Conservation (phyloP, 2,888 invertebrate species). For the Parapristionchus giblindavisi region DNA sequence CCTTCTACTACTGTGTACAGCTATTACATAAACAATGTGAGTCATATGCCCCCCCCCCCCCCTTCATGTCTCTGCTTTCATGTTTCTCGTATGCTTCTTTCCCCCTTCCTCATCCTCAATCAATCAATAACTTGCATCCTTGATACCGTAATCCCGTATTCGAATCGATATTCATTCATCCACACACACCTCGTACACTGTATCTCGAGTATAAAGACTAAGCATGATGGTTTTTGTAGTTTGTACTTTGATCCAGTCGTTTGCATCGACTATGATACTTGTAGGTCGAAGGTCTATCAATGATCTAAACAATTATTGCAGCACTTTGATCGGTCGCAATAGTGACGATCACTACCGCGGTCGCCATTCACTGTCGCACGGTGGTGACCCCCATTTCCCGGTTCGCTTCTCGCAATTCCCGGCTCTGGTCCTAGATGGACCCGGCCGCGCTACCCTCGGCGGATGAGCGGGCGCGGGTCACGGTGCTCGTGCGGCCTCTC, state of each 20-base stretch:
- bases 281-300: too few relatives aligned
- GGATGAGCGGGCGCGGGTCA: constrained; percentile 29
- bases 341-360: too few relatives aligned
- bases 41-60: neutral
- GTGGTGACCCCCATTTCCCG: too few relatives aligned
- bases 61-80: neutral
- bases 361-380: too few relatives aligned
- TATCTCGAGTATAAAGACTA: too few relatives aligned
- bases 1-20: neutral
- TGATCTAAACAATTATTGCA: too few relatives aligned
- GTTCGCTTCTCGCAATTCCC: neutral
- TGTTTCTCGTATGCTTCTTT: neutral
- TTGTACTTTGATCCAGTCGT: neutral
- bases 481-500: constrained; percentile 36
- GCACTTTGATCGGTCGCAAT: too few relatives aligned
- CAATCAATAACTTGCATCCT: neutral
- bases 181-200: too few relatives aligned
- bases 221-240: too few relatives aligned
- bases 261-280: constrained; percentile 18
- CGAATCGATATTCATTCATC: too few relatives aligned
- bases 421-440: constrained; percentile 9
- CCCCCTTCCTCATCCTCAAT: neutral
- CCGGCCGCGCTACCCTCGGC: neutral
- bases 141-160: constrained; percentile 7
- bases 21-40: neutral